A percentile compares a stretch with the other conserved stretches of the same genome.
Conservation (phyloP, 2,888 invertebrate genomes). For the Odontothrips loti region DNA sequence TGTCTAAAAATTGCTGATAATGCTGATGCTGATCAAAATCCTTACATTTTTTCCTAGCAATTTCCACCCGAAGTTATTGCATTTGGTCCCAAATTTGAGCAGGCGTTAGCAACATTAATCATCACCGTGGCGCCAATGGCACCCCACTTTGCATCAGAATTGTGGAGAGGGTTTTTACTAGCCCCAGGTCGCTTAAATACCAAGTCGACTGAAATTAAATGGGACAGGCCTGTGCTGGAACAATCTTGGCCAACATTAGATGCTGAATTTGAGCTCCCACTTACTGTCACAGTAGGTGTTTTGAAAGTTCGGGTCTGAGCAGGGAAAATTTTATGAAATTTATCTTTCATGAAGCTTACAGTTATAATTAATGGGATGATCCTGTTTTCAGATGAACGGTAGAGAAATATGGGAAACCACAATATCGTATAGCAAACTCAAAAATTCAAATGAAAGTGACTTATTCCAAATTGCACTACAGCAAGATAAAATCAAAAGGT, state of each 20-base stretch:
- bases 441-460: background rate
- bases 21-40: background rate
- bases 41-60: constrained; percentile 47
- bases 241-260: constrained; percentile 78
- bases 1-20: constrained; percentile 29
- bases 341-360: background rate
- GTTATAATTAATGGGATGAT: background rate
- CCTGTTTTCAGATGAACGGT: background rate
- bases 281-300: background rate
- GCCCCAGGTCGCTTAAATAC: constrained; percentile 57
- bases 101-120: constrained; percentile 70
- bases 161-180: constrained; percentile 75
- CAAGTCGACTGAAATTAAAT: constrained; percentile 54
- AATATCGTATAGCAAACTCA: background rate
- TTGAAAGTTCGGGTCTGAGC: too few species aligned
- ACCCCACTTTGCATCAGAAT: constrained; percentile 86
- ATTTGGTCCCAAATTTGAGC: constrained; percentile 68
- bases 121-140: constrained; percentile 84
- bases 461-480: background rate
- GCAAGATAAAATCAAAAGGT: background rate
- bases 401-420: background rate
- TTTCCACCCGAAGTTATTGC: constrained; percentile 58
- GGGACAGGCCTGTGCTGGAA: constrained; percentile 66
- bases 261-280: constrained; percentile 50
- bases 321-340: background rate